A percentile compares a stretch with the other conserved stretches of the same genome.
Evolutionary conservation across 2,888 invertebrate genomes (phyloP).

Genomic region (Erannis defoliaria): DNA sequence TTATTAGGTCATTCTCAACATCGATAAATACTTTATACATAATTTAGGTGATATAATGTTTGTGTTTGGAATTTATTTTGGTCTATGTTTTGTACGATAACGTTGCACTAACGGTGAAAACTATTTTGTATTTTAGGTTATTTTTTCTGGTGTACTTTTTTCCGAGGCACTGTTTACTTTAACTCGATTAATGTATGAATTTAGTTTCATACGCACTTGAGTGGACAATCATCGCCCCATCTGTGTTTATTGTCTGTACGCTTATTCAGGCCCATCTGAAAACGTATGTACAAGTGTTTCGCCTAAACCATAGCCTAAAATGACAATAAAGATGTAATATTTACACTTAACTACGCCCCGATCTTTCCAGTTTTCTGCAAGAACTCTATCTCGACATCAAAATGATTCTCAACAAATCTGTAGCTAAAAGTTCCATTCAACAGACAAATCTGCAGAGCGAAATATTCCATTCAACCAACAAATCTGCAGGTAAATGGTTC

Average conservation of each 20-base stretch:
- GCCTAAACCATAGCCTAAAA: slow-evolving; percentile 55
- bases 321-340: slow-evolving; percentile 61
- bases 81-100: slow-evolving; percentile 83
- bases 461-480: too few relatives aligned
- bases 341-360: slow-evolving; percentile 36
- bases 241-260: slow-evolving; percentile 70
- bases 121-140: slow-evolving; percentile 49
- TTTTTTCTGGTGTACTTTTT: slow-evolving; percentile 52
- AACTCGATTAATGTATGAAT: slow-evolving; percentile 20
- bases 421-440: not conserved
- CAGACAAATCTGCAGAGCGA: not conserved
- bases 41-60: slow-evolving; percentile 59
- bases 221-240: slow-evolving; percentile 28
- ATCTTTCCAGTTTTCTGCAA: slow-evolving; percentile 1
- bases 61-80: slow-evolving; percentile 79
- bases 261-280: slow-evolving; percentile 61
- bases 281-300: slow-evolving; percentile 64
- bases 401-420: not conserved
- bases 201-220: slow-evolving; percentile 16
- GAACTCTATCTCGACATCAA: not conserved
- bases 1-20: slow-evolving; percentile 56
- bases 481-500: too few relatives aligned
- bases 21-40: slow-evolving; percentile 73
- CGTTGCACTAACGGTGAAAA: slow-evolving; percentile 76
- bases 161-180: slow-evolving; percentile 64